Conservation (phyloP, 2,797 vertebrate genomes). For the Etheostoma perlongum region DNA sequence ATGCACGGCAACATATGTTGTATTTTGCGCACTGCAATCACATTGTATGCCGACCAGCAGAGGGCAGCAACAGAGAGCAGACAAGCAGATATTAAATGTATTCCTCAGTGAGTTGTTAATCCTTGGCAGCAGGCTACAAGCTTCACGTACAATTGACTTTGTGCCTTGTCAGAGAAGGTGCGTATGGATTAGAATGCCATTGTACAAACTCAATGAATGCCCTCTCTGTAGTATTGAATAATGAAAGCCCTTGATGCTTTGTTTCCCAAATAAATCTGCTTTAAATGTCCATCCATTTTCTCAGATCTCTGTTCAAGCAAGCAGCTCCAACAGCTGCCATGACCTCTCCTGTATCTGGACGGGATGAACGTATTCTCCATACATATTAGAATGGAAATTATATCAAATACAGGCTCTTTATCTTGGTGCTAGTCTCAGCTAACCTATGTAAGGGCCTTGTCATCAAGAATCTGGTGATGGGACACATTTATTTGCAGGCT, state of each 20-base stretch:
- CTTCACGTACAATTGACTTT: slow-evolving; percentile 60
- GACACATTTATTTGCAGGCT: background rate
- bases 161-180: slow-evolving; percentile 66
- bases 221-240: slow-evolving; percentile 61
- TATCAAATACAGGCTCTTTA: background rate
- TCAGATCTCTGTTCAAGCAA: slow-evolving; percentile 56
- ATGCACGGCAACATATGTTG: background rate
- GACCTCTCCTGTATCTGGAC: slow-evolving; percentile 40
- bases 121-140: slow-evolving; percentile 57
- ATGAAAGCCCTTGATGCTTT: slow-evolving; percentile 65
- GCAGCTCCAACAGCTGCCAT: slow-evolving; percentile 30
- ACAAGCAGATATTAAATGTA: slow-evolving; percentile 21
- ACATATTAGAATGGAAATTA: background rate
- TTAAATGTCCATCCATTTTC: slow-evolving; percentile 40
- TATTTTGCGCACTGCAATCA: background rate
- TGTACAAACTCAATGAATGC: slow-evolving; percentile 66
- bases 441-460: slow-evolving; percentile 3
- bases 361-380: slow-evolving; percentile 8
- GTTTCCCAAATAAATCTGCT: slow-evolving; percentile 62
- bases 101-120: slow-evolving; percentile 62
- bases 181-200: slow-evolving; percentile 65
- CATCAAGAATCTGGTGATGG: slow-evolving; percentile 4
- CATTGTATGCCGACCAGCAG: slow-evolving; percentile 64
- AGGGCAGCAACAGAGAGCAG: slow-evolving; percentile 72
- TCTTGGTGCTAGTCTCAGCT: slow-evolving; percentile 1